Evolutionary conservation across 2,888 invertebrate species (phyloP), one percentile per base, ranked within the genome.

Genomic region (Conistra vaccinii): DNA sequence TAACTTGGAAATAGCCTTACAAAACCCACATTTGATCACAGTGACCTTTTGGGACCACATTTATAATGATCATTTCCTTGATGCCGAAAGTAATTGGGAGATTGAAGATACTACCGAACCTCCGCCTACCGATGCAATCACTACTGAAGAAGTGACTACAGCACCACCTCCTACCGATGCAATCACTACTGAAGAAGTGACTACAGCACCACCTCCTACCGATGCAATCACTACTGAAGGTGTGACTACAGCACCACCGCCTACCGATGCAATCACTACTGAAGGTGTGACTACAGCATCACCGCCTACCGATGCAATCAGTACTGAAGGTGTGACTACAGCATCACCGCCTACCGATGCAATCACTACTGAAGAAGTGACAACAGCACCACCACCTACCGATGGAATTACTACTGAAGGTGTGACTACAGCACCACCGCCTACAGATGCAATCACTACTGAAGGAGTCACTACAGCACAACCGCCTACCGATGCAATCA

Each of bases 1-100:
- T 10, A 81, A 81, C 70, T 83, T 94, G 1, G 96, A 96, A 73
- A 10, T 91, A 10, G 68, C 79, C 3, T 71, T 92, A 55, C 63
- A 77, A 69, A 86, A 94, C 77, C 96, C 96, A 39, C 90, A 94
- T 70, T 74, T 89, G 4, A 80, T 74, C 1, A 89, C 88, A 3
- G 63, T 94, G 10, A 68, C 76, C 0, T 96, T 95, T 76, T 96
- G 96, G 96, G 90, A 95, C 57, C 75, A 84, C 10, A 92, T 95
- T 71, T 96, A 96, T 79, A 81, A 80, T 5, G 83, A 90, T 3
- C 83, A 93, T 83, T 96, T 95, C 74, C 78, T 91, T 20, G 95
- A 96, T 81, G 95, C 95, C 48, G 82, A 89, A 78, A 90, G 93
- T 61, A 92, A 76, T 60, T 95, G 94, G 93, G 86, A 86, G 2